phyloP scores from a whole-genome alignment of 92 coral and sea anemone genomes.

The Epizoanthus scotinus region DNA sequence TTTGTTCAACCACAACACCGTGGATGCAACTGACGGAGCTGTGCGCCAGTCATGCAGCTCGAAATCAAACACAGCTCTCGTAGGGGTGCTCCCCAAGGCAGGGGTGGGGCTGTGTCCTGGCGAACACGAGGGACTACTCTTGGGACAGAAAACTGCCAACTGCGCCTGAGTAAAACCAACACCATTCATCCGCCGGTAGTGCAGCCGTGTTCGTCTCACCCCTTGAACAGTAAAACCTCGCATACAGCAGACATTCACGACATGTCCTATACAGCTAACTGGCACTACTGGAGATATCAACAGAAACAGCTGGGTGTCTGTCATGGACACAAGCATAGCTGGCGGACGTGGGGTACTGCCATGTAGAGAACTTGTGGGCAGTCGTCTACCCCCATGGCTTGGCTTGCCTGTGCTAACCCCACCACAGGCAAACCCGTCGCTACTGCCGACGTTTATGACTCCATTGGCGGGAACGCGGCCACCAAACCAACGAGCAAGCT shows the following conservation, averaged over 20 bases:
- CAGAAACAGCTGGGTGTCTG: slow-evolving; percentile 67
- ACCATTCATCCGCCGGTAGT: slow-evolving; percentile 58
- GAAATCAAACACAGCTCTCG: slow-evolving; percentile 34
- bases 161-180: slow-evolving; percentile 81
- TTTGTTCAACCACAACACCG: slow-evolving; percentile 71
- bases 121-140: slow-evolving; percentile 34
- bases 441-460: slow-evolving; percentile 60
- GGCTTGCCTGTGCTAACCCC: slow-evolving; percentile 37
- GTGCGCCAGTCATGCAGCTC: slow-evolving; percentile 41
- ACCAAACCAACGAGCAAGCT: slow-evolving; percentile 93
- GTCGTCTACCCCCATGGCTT: slow-evolving; percentile 43
- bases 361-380: slow-evolving; percentile 69
- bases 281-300: slow-evolving; percentile 84
- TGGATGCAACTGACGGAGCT: slow-evolving; percentile 57
- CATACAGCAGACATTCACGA: slow-evolving; percentile 66
- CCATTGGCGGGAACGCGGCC: slow-evolving; percentile 88
- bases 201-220: slow-evolving; percentile 67
- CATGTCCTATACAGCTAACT: slow-evolving; percentile 67
- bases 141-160: slow-evolving; percentile 76
- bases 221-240: slow-evolving; percentile 83
- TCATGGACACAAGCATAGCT: slow-evolving; percentile 69
- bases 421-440: slow-evolving; percentile 27
- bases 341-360: slow-evolving; percentile 80
- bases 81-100: neutral
- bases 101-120: slow-evolving; percentile 34